Evolutionary conservation across 2,888 invertebrate genomes (phyloP), one percentile per base, ranked within the genome.

Genomic region (Ophonus ardosiacus): DNA sequence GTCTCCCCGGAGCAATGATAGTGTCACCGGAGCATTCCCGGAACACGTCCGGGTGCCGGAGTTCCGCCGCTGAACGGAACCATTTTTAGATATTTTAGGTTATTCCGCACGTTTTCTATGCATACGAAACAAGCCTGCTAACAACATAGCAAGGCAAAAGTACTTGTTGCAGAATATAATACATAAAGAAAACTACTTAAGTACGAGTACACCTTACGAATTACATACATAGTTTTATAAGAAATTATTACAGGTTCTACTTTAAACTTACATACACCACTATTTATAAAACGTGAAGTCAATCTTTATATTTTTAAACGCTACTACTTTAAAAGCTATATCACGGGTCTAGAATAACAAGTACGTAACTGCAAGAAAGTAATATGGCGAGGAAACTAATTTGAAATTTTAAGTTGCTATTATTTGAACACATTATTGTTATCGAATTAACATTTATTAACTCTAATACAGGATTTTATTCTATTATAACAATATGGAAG

Each of bases 61-160:
- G 21, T 61, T 18, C 71, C 24, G 31, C 17, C n/a, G 38, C 24
- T 10, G 31, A 57, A 38, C 68, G 56, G 71, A 21, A 82, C 71
- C 56, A 82, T 76, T 83, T 83, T 61, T 61, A 74, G 74, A 83
- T 83, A 83, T 83, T 83, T 83, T 82, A 59, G 74, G 57, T 71
- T 82, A 82, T 71, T 82, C 71, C 76, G 74, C 83, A 83, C 83
- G 83, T 83, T 76, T 83, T 83, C 83, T 43, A 83, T 83, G 83
- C 83, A 83, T 83, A 83, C 76, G 38, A 83, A 83, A 83, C 76
- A 76, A 82, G 71, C 13, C 43, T 51, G 7, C 43, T 51, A 51
- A 51, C 43, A 51, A 51, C 43, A 51, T 13, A 51, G 43, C 13
- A 10, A 3, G 5, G 31, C 31, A 31, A 31, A 31, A 31, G 31